Base-by-base conservation (phyloP, 2,888 invertebrate genomes). In the Cryptocephalus primarius region DNA sequence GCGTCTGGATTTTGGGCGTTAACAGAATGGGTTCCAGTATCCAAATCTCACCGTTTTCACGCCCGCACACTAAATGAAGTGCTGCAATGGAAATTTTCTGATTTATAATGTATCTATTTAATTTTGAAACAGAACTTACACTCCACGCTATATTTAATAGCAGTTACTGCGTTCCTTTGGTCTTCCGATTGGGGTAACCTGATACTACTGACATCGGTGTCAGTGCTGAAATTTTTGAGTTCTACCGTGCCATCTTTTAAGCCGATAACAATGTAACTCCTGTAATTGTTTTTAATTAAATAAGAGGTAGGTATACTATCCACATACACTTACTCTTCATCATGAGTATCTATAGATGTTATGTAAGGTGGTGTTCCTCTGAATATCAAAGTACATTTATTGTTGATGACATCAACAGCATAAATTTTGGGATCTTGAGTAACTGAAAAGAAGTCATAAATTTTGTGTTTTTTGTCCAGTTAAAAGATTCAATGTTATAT, bases 11-110 rank as follows among this genome's bases (percentile, higher is more conserved):
- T 36, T 74, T 52, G 4, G 76, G 71, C 13, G 70, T 69, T 33
- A 81, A 60, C 1, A 77, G 71, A n/a, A 73, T 66, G 0, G 81
- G 77, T 57, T 82, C 75, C 33, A 83, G 59, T 53, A 82, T 73
- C 67, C 79, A 67, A 31, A 83, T 44, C 48, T 73, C 69, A 1
- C 83, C 83, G 40, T 75, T 78, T 47, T 72, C 71, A 52, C 77
- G 60, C 0, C 80, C 82, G 55, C 79, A 77, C 0, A 74, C 75
- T 13, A 83, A 67, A 60, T 76, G 75, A 32, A 75, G 55, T 39
- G 77, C 79, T 78, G 50, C 33, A 60, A 56, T 38, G 13, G 32
- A 34, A 43, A 48, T 34, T 47, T 40, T 11, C 11, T 14, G 22
- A 11, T 40, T 2, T 22, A 22, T 4, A 38, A 33, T 13, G 14